Conservation (phyloP, 2,888 invertebrate species). For the Drosophila eohydei region DNA sequence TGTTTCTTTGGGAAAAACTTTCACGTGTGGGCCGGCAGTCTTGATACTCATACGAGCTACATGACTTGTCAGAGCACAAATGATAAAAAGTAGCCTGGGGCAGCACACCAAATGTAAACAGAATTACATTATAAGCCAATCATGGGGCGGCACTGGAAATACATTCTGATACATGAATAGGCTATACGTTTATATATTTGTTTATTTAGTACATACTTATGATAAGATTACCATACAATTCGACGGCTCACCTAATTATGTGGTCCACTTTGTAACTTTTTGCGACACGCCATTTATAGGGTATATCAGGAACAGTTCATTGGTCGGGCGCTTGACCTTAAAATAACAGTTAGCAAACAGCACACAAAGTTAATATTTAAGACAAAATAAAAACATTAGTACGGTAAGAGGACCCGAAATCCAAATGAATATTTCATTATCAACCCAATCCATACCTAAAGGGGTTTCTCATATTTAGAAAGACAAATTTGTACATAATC, state of each 20-base stretch:
- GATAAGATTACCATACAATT: constrained; percentile 17
- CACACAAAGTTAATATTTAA: too few relatives aligned
- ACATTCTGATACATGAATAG: neutral
- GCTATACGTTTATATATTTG: neutral
- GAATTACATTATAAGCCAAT: constrained; percentile 8
- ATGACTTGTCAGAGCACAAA: neutral
- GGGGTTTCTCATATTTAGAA: too few relatives aligned
- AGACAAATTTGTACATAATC: too few relatives aligned
- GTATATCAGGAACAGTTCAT: too few relatives aligned
- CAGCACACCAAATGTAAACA: neutral
- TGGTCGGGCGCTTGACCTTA: too few relatives aligned
- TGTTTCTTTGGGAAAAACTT: neutral
- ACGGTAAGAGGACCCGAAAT: too few relatives aligned
- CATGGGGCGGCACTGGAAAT: constrained; percentile 40
- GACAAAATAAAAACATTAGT: too few relatives aligned
- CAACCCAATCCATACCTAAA: too few relatives aligned
- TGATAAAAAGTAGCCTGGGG: neutral
- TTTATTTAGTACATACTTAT: constrained; percentile 9
- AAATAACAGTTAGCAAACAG: too few relatives aligned
- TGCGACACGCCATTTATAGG: too few relatives aligned
- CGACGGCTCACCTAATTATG: constrained; percentile 2
- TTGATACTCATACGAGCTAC: neutral
- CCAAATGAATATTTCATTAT: too few relatives aligned
- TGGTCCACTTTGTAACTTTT: neutral
- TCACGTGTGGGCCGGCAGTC: neutral